A percentile compares a stretch with the other conserved stretches of the same genome.
phyloP scores from a whole-genome alignment of 2,888 invertebrate genomes.

The Pollenia angustigena region DNA sequence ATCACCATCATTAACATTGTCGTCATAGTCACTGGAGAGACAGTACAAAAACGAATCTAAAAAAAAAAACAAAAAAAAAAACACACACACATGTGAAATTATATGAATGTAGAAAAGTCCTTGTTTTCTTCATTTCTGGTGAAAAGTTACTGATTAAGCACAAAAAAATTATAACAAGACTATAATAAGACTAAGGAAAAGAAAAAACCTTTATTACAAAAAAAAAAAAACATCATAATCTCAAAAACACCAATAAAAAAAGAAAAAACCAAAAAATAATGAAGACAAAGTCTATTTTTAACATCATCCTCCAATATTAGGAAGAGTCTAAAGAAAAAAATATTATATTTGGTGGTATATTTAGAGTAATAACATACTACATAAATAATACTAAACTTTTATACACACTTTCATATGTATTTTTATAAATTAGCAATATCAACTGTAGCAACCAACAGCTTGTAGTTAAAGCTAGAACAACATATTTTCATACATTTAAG shows the following conservation, averaged over 20 bases:
- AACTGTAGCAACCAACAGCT: background rate
- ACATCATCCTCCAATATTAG: background rate
- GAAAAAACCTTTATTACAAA: background rate
- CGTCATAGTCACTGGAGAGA: constrained; percentile 15
- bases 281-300: constrained; percentile 13
- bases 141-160: constrained; percentile 26
- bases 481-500: background rate
- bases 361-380: background rate
- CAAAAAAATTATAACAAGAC: constrained; percentile 37
- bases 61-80: no score
- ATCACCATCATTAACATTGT: background rate
- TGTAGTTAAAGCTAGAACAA: constrained; percentile 29
- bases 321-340: background rate
- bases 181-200: background rate
- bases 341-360: background rate
- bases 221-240: constrained; percentile 1
- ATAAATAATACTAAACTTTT: constrained; percentile 4
- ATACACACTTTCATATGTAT: constrained; percentile 25
- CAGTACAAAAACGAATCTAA: background rate
- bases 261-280: constrained; percentile 11
- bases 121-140: background rate
- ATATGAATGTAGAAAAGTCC: background rate
- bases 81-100: background rate
- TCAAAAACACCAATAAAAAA: background rate
- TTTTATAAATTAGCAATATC: background rate